These are phyloP conservation scores for Steinernema khuongi DNA, from an alignment of 1,140 invertebrate genomes.

Conservation along the genomic window DNA sequence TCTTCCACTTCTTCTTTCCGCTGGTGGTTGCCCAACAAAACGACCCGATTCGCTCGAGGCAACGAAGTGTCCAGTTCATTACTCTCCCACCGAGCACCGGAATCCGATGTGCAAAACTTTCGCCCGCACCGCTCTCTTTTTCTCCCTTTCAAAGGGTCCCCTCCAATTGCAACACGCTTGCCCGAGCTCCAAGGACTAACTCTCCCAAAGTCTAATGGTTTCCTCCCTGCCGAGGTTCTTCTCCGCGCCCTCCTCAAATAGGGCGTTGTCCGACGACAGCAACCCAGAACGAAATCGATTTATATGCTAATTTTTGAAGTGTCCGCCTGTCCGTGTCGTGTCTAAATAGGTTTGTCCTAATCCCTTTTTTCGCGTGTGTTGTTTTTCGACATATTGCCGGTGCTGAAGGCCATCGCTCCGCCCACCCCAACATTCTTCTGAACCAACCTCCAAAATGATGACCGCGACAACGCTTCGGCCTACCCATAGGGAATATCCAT, in stretches of 20 bases:
- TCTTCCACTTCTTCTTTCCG: neutral
- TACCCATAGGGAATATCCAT: slow-evolving; percentile 15
- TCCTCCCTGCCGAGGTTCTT: neutral
- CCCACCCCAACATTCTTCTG: neutral
- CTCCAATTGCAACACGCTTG: too few relatives aligned
- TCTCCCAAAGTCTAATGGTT: neutral
- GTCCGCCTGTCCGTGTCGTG: neutral
- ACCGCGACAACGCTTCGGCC: neutral
- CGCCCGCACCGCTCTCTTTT: neutral
- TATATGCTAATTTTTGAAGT: slow-evolving; percentile 13
- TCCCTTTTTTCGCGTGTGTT: slow-evolving; percentile 10
- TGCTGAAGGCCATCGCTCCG: neutral
- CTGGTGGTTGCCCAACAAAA: neutral
- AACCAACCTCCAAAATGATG: neutral
- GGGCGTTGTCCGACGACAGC: too few relatives aligned
- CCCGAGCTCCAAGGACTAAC: too few relatives aligned
- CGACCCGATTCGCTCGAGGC: slow-evolving; percentile 13
- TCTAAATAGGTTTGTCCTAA: slow-evolving; percentile 11
- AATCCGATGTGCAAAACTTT: neutral
- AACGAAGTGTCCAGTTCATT: slow-evolving; percentile 1
- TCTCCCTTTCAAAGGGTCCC: neutral
- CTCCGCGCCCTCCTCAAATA: too few relatives aligned
- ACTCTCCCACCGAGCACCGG: neutral
- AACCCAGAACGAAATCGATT: slow-evolving; percentile 2
- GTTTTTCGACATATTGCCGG: neutral